Conservation (phyloP, 23 tunicate species). For the Ciona savignyi region DNA sequence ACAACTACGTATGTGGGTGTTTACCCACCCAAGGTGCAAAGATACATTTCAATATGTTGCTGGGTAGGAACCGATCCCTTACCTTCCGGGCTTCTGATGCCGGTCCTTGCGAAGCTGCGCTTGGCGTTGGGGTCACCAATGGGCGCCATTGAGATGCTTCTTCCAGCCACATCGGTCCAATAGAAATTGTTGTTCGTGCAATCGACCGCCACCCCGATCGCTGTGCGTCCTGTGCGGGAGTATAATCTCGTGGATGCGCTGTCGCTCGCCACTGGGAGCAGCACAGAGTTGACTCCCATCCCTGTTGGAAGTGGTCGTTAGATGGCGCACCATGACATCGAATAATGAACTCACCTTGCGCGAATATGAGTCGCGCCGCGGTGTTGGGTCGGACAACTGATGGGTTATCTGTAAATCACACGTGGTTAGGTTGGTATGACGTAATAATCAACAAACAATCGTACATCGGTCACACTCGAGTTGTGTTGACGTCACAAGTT, state of each 20-base stretch:
- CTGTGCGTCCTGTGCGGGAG: conserved; percentile 48
- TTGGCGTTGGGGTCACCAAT: conserved; percentile 21
- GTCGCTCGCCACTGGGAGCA: conserved; percentile 33
- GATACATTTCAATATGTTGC: too few relatives aligned
- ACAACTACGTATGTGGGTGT: too few relatives aligned
- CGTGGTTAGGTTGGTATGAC: background rate
- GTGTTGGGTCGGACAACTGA: conserved; percentile 6
- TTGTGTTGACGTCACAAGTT: background rate
- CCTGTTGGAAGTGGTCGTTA: too few relatives aligned
- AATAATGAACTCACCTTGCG: conserved; percentile 32
- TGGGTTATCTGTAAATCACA: conserved; percentile 1
- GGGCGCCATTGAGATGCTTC: conserved; percentile 45
- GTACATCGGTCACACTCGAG: conserved; percentile 49
- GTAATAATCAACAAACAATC: background rate
- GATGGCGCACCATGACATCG: too few relatives aligned
- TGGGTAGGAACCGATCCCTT: too few relatives aligned
- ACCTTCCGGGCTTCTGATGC: conserved; percentile 75
- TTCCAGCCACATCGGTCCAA: conserved; percentile 49
- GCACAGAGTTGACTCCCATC: conserved; percentile 32
- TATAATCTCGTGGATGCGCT: conserved; percentile 33
- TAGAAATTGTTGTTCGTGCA: conserved; percentile 41
- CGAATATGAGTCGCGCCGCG: conserved; percentile 20
- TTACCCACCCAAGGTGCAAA: too few relatives aligned
- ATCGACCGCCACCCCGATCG: conserved; percentile 54
- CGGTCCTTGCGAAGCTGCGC: conserved; percentile 11